Conservation (phyloP, 1,140 invertebrate species). For the Leptonema lineaticorne region DNA sequence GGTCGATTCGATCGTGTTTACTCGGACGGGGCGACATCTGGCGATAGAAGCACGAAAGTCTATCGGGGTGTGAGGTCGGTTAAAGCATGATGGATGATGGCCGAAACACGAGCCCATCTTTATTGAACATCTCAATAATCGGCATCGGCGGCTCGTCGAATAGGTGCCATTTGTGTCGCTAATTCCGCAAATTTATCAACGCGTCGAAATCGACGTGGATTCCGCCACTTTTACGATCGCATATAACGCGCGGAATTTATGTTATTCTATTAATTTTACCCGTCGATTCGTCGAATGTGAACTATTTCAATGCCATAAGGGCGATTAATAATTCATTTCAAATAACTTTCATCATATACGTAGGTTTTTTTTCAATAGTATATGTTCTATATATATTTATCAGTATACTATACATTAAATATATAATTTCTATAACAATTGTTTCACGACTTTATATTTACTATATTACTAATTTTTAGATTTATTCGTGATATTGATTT, state of each 20-base stretch:
- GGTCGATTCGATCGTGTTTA: not conserved
- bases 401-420: too few species aligned
- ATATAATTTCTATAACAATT: too few species aligned
- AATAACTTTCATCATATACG: too few species aligned
- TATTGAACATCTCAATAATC: not conserved
- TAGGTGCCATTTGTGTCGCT: not conserved
- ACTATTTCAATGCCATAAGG: too few species aligned
- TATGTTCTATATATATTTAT: too few species aligned
- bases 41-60: not conserved
- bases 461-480: too few species aligned
- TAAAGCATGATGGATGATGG: constrained; percentile 14
- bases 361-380: too few species aligned
- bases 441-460: too few species aligned
- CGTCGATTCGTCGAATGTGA: too few species aligned
- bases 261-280: not conserved
- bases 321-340: too few species aligned
- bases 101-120: not conserved
- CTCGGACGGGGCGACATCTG: not conserved
- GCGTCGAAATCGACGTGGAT: not conserved
- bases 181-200: constrained; percentile 1
- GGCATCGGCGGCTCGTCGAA: not conserved
- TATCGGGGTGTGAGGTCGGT: not conserved
- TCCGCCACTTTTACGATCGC: not conserved
- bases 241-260: not conserved
- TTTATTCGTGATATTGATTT: too few species aligned